These are phyloP conservation scores for Oncopodura yosiiana DNA, from an alignment of 1,140 invertebrate genomes.

Conservation along the genomic window DNA sequence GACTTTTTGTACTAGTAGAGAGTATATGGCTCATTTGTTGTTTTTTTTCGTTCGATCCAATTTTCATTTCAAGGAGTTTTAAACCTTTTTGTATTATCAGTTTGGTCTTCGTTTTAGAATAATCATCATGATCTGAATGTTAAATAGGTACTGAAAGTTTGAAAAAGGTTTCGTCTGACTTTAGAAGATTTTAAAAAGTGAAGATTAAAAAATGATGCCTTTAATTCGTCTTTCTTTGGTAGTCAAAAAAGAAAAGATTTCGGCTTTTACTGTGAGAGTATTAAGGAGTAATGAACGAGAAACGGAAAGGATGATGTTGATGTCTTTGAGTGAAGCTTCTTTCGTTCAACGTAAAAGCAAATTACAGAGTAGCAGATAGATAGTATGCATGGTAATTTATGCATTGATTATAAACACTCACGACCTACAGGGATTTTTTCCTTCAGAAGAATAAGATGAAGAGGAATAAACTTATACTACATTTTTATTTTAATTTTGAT, in stretches of 20 bases:
- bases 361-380: constrained; percentile 20
- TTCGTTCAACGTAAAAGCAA: constrained; percentile 15
- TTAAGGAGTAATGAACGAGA: not conserved
- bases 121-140: constrained; percentile 24
- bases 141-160: too few species aligned
- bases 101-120: not conserved
- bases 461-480: not conserved
- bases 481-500: constrained; percentile 24
- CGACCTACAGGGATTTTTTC: constrained; percentile 22
- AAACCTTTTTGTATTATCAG: not conserved
- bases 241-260: too few species aligned
- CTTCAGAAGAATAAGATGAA: not conserved
- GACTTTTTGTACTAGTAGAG: too few species aligned
- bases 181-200: too few species aligned
- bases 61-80: not conserved
- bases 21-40: too few species aligned
- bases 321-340: too few species aligned
- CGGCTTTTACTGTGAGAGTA: too few species aligned
- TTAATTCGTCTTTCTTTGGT: too few species aligned
- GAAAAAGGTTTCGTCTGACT: too few species aligned
- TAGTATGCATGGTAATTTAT: constrained; percentile 25
- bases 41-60: not conserved
- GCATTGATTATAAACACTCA: constrained; percentile 30
- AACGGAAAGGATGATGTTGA: too few species aligned
- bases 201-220: too few species aligned